Base-by-base conservation (phyloP, 1,140 invertebrate genomes). In the Drosophila repleta region DNA sequence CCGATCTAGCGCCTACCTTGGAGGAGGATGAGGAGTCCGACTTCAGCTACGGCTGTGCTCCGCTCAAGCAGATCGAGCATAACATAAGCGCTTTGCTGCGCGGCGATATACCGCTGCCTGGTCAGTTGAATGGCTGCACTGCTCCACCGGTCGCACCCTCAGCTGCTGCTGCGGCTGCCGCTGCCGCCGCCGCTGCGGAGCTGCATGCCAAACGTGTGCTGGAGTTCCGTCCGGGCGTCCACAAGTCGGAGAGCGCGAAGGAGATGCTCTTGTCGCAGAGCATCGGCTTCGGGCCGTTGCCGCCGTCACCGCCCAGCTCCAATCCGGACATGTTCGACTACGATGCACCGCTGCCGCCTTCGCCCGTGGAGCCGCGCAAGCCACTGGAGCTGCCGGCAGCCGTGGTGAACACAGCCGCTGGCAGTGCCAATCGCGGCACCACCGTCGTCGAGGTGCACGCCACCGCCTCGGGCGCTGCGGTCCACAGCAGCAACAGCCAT, bases 331-430 rank as follows among this genome's bases (percentile, higher is more conserved):
- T 82, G n/a, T 90, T 91, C 20, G 90, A 91, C 45, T 91, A 82
- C 41, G 87, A 91, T 81, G 96, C 96, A 66, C 96, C 96, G 70
- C 95, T 96, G 35, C 96, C 96, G 24, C 96, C 96, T 70, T 96
- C 96, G n/a, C 96, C 96, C 0, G 76, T 84, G 21, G 84, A 89
- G 48, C 68, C 72, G 4, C 84, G 71, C 15, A 83, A 87, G 46
- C 76, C 63, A 18, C 35, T 83, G 8, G 83, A 87, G 26, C 90
- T 96, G 39, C 96, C 96, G 7, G 95, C 95, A 1, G 43, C 49
- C 0, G 69, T 65, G 18, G 24, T 65, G 8, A 35, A 45, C 0
- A 18, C 60, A 0, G 39, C 13, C 48, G 74, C 53, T 49, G 8
- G 29, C 8, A 6, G 5, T 26, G 60, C 58, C 29, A 89, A 83